These are phyloP conservation scores for Muntiacus muntjak DNA, from an alignment of 2,113 vertebrate genomes.

Conservation along the genomic window DNA sequence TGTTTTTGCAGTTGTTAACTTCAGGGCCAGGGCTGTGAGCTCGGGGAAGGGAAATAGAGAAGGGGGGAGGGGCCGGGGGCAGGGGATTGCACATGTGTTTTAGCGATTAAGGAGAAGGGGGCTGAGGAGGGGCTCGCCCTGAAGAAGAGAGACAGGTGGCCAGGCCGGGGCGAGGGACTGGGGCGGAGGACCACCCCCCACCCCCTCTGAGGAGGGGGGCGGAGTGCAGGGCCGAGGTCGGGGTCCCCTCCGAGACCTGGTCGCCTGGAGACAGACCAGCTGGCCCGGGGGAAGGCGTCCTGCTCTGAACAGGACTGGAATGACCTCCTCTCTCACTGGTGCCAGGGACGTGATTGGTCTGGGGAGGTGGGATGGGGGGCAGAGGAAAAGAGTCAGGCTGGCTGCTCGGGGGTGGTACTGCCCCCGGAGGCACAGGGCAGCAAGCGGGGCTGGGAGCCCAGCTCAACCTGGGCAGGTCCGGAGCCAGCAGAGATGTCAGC, in stretches of 20 bases:
- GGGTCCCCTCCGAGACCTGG: not conserved
- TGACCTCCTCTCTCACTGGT: conserved; percentile 9
- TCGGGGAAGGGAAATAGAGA: not conserved
- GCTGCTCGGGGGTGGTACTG: not conserved
- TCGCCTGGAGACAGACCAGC: conserved; percentile 36
- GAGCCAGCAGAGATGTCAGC: not conserved
- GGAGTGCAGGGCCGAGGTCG: fast-evolving
- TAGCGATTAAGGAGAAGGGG: conserved; percentile 58
- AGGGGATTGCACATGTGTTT: conserved; percentile 54
- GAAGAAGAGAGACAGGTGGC: conserved; percentile 72
- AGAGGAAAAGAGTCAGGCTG: fast-evolving
- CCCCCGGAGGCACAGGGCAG: not conserved
- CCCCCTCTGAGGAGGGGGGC: fast-evolving
- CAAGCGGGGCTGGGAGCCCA: not conserved
- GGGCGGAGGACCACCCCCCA: not conserved
- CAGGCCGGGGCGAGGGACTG: conserved; percentile 22
- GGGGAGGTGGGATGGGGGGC: not conserved
- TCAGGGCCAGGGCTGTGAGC: conserved; percentile 44
- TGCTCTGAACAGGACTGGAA: conserved; percentile 48
- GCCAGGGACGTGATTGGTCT: not conserved
- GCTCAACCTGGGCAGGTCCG: not conserved
- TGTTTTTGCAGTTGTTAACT: conserved; percentile 63
- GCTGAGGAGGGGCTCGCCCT: conserved; percentile 7
- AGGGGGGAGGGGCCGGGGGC: not conserved
- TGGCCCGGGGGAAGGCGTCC: not conserved